These are phyloP conservation scores for Thamnophis elegans DNA, from an alignment of 2,797 vertebrate species.

Conservation along the genomic window DNA sequence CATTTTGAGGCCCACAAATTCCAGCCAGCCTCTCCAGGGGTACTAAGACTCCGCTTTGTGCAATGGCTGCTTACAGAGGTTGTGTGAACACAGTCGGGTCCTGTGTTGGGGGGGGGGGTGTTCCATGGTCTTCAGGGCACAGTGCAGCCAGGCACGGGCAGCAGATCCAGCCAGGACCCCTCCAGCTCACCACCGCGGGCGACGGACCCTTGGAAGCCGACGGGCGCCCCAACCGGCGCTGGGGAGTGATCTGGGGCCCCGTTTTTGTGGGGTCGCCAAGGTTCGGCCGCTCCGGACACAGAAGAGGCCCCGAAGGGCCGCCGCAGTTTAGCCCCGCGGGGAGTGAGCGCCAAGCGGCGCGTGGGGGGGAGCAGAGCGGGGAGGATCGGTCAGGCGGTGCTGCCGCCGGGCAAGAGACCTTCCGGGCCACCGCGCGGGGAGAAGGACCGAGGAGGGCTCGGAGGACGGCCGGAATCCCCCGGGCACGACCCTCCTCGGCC, in stretches of 20 bases:
- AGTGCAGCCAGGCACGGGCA: not conserved
- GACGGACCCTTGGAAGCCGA: no score
- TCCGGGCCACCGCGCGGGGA: not conserved
- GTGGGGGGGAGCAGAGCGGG: not conserved
- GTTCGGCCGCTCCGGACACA: not conserved
- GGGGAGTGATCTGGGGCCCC: no score
- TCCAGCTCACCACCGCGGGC: no score
- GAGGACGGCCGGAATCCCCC: no score
- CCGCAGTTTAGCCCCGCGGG: not conserved
- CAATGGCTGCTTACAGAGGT: not conserved
- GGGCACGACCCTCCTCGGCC: no score
- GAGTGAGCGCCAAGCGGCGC: not conserved
- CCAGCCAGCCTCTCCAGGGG: not conserved
- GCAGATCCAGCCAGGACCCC: not conserved
- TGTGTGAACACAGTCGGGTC: not conserved
- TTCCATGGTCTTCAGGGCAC: not conserved
- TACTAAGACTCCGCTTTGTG: not conserved
- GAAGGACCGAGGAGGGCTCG: not conserved
- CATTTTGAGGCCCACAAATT: not conserved
- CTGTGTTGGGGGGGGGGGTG: fast-evolving
- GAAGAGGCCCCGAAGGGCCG: not conserved
- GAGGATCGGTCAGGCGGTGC: not conserved
- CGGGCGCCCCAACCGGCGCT: not conserved
- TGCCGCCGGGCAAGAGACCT: not conserved
- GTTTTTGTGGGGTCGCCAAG: not conserved